Percentiles rank a stretch among this genome's conserved stretches.
These are phyloP conservation scores for Drosophila subquinaria DNA, from an alignment of 2,888 invertebrate genomes.

Conservation along the genomic window DNA sequence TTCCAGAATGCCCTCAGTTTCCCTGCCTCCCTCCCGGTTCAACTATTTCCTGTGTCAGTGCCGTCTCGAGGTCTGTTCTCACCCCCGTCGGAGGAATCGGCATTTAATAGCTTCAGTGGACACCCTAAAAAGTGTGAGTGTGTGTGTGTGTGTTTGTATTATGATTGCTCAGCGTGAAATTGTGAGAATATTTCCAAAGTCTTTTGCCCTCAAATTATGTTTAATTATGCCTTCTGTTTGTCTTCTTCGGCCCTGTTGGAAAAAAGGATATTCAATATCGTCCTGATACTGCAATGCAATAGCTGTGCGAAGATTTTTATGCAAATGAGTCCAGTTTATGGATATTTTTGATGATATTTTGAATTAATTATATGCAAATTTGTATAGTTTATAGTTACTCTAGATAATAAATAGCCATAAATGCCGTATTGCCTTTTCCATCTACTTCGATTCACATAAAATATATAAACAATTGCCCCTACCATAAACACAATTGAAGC, in stretches of 20 bases:
- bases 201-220: constrained; percentile 61
- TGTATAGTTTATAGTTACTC: not conserved
- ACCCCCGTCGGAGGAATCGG: constrained; percentile 47
- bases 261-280: constrained; percentile 69
- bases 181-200: constrained; percentile 65
- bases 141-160: constrained; percentile 35
- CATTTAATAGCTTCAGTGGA: constrained; percentile 77
- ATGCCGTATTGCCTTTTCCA: constrained; percentile 1
- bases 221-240: constrained; percentile 61
- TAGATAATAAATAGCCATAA: constrained; percentile 1
- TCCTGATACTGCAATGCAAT: constrained; percentile 62
- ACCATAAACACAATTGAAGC: constrained; percentile 48
- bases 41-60: constrained; percentile 62
- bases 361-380: not conserved
- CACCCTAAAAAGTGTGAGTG: constrained; percentile 52
- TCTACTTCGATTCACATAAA: constrained; percentile 13
- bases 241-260: not conserved
- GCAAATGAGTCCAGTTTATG: constrained; percentile 40
- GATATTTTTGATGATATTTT: not conserved
- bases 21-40: constrained; percentile 5
- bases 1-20: constrained; percentile 57
- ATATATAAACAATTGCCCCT: constrained; percentile 6
- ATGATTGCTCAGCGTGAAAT: constrained; percentile 79
- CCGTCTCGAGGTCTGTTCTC: constrained; percentile 26
- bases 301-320: constrained; percentile 76